A percentile compares a stretch with the other conserved stretches of the same genome.
Evolutionary conservation across 2,113 vertebrate genomes (phyloP).

Genomic region (Balaeniceps rex): DNA sequence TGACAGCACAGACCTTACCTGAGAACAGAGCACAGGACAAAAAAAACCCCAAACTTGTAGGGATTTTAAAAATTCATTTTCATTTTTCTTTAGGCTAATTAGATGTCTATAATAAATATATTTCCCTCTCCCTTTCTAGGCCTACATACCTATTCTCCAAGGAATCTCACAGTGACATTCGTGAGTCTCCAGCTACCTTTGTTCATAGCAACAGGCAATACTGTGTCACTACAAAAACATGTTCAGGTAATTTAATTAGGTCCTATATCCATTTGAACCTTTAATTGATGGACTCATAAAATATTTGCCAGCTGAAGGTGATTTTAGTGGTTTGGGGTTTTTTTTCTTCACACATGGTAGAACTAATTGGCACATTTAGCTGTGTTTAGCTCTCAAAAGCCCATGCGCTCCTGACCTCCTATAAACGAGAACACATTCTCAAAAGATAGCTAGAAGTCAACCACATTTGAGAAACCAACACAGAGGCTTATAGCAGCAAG

Average conservation of each 20-base stretch:
- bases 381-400: not conserved
- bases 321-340: not conserved
- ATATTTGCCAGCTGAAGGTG: not conserved
- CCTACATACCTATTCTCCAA: not conserved
- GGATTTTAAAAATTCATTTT: not conserved
- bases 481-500: not conserved
- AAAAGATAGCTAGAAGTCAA: not conserved
- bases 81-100: not conserved
- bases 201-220: not conserved
- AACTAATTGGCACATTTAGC: not conserved
- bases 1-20: not conserved
- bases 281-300: not conserved
- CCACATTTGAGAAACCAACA: not conserved
- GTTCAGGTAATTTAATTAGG: not conserved
- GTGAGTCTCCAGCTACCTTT: not conserved
- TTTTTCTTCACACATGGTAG: not conserved
- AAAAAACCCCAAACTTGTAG: not conserved
- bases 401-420: not conserved
- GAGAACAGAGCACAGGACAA: not conserved
- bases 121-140: not conserved
- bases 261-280: not conserved
- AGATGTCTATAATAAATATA: not conserved
- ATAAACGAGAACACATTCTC: not conserved
- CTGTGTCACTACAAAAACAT: not conserved
- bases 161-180: not conserved